phyloP scores from a whole-genome alignment of 2,113 vertebrate genomes.

The Hiodon alosoides region DNA sequence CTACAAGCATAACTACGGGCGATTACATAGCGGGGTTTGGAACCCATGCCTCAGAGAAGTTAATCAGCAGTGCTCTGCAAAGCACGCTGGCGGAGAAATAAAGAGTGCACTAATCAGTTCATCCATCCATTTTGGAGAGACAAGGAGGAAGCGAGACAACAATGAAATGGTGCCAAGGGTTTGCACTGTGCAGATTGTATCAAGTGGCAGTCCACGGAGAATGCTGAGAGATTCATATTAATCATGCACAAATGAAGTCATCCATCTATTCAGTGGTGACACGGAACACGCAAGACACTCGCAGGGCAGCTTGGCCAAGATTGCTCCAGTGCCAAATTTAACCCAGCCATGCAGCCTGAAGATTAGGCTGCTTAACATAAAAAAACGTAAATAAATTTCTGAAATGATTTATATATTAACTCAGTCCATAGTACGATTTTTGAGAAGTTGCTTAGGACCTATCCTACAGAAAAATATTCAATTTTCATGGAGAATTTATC shows the following conservation, averaged over 20 bases:
- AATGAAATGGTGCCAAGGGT: not conserved
- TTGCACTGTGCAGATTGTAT: not conserved
- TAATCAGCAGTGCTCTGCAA: not conserved
- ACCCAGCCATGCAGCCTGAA: not conserved
- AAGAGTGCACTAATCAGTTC: not conserved
- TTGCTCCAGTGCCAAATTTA: not conserved
- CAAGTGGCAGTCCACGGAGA: not conserved
- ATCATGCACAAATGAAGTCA: not conserved
- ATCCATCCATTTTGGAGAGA: constrained; percentile 1
- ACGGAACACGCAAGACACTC: not conserved
- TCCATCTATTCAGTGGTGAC: not conserved
- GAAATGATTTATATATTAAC: no score
- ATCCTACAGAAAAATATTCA: no score
- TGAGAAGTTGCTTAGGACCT: no score
- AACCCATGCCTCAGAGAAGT: not conserved
- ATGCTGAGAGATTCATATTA: not conserved
- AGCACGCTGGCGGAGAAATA: not conserved
- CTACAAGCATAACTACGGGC: no score
- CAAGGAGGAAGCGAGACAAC: not conserved
- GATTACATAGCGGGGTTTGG: no score
- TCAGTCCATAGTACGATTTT: no score
- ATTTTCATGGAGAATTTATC: no score
- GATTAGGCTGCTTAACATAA: not conserved
- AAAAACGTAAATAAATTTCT: no score
- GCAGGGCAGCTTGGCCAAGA: not conserved